These are phyloP conservation scores for Thermophis baileyi DNA, from an alignment of 2,113 vertebrate genomes.

Conservation along the genomic window DNA sequence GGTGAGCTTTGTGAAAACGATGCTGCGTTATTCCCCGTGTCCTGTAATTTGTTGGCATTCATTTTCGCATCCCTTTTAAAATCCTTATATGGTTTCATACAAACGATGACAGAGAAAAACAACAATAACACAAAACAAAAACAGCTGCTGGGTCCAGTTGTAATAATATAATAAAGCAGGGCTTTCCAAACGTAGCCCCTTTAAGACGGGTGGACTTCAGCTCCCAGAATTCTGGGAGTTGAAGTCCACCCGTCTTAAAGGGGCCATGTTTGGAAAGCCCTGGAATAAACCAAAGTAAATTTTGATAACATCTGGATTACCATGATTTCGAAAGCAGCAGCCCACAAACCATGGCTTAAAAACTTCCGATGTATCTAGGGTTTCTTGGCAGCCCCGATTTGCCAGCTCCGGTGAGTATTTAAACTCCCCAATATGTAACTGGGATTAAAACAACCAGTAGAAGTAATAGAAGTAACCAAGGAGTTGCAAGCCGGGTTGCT, in stretches of 20 bases:
- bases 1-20: too few relatives aligned
- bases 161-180: too few relatives aligned
- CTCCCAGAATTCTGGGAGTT: not conserved
- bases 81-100: too few relatives aligned
- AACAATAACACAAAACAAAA: too few relatives aligned
- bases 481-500: not conserved
- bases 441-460: not conserved
- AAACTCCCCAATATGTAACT: not conserved
- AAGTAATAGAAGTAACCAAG: not conserved
- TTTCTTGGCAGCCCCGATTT: not conserved
- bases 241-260: too few relatives aligned
- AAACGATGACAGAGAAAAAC: too few relatives aligned
- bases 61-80: too few relatives aligned
- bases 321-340: not conserved
- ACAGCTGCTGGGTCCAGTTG: too few relatives aligned
- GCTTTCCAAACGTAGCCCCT: not conserved
- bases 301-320: not conserved
- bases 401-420: not conserved
- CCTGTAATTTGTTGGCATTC: too few relatives aligned
- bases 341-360: not conserved
- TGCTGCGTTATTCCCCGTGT: too few relatives aligned
- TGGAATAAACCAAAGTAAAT: not conserved
- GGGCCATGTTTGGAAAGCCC: too few relatives aligned
- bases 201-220: not conserved
- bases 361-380: fast-evolving